phyloP scores from a whole-genome alignment of 2,113 vertebrate species.

The Trematocara stigmaticum region DNA sequence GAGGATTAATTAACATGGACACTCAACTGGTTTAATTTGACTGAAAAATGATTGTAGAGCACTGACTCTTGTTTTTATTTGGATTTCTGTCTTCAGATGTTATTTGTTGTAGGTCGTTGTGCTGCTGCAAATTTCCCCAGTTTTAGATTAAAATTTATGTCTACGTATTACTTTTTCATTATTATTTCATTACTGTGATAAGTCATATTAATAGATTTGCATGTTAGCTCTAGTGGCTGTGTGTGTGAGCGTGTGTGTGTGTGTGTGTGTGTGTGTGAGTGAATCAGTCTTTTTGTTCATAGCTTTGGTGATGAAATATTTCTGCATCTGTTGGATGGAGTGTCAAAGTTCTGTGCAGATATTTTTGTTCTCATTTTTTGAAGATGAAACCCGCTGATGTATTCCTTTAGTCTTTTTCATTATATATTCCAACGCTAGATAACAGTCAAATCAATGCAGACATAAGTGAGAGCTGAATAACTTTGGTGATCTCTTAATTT shows the following conservation, averaged over 20 bases:
- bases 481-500: neutral
- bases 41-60: neutral
- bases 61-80: neutral
- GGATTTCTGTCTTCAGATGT: neutral
- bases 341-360: neutral
- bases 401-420: neutral
- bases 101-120: neutral
- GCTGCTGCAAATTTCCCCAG: neutral
- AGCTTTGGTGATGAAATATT: neutral
- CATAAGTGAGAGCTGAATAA: neutral
- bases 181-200: neutral
- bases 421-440: neutral
- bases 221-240: fast-evolving
- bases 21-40: neutral
- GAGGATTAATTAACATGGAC: neutral
- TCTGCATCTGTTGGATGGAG: neutral
- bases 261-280: fast-evolving
- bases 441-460: neutral
- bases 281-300: neutral
- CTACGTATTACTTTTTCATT: neutral
- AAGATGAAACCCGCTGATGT: neutral
- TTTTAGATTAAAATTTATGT: neutral
- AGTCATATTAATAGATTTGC: neutral
- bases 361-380: neutral
- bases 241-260: fast-evolving